Base-by-base conservation (phyloP, 1,140 invertebrate genomes). In the Cardiocondyla obscurior region DNA sequence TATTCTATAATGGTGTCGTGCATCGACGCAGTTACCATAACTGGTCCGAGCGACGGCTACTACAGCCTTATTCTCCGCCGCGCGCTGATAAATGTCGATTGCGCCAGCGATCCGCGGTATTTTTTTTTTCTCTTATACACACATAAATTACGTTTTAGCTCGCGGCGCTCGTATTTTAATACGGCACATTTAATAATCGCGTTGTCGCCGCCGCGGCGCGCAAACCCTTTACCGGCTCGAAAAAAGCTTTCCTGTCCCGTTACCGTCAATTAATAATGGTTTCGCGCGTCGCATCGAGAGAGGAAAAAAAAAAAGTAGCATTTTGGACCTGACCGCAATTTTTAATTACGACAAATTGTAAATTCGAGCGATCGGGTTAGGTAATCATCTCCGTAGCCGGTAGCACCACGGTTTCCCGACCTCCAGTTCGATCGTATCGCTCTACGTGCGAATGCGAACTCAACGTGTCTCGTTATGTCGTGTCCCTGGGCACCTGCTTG, bases 311-410 rank as follows among this genome's bases (percentile, higher is more conserved):
- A n/a, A n/a, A n/a, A n/a, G n/a, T n/a, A n/a, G n/a, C n/a, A n/a
- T n/a, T n/a, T n/a, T n/a, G n/a, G n/a, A n/a, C n/a, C n/a, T n/a
- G n/a, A n/a, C n/a, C n/a, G n/a, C n/a, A n/a, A n/a, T n/a, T n/a
- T n/a, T n/a, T n/a, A n/a, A n/a, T n/a, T n/a, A n/a, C n/a, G n/a
- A n/a, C n/a, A n/a, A n/a, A n/a, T n/a, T n/a, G n/a, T n/a, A n/a
- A n/a, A n/a, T n/a, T n/a, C n/a, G n/a, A n/a, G n/a, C n/a, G n/a
- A n/a, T n/a, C n/a, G n/a, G n/a, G n/a, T n/a, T n/a, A n/a, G n/a
- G n/a, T 57, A 46, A 58, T 76, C 73, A 53, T 60, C 85, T 86
- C 85, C 69, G 82, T 84, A 81, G 53, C 42, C 77, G 69, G 53
- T 64, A 81, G 58, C 49, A 62, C 81, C 81, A 67, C 55, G 85